These are phyloP conservation scores for Parapristionchus giblindavisi DNA, from an alignment of 2,888 invertebrate species.

Conservation along the genomic window DNA sequence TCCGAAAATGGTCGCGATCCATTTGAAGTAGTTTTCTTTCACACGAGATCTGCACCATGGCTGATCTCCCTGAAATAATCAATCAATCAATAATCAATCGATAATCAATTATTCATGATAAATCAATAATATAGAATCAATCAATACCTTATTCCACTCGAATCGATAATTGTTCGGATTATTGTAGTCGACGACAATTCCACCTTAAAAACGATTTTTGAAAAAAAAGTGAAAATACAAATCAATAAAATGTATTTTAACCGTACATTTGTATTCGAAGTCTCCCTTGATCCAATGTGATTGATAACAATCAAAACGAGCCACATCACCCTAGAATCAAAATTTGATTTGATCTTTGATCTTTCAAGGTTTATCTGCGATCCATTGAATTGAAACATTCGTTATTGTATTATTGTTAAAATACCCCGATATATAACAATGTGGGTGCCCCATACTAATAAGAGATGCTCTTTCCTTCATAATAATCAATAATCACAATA, in stretches of 20 bases:
- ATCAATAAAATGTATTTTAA: background rate
- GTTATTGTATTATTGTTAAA: too few species aligned
- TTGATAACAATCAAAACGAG: constrained; percentile 67
- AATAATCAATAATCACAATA: background rate
- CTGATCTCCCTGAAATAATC: constrained; percentile 56
- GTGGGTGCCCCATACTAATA: too few species aligned
- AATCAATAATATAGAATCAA: background rate
- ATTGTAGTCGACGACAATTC: constrained; percentile 64
- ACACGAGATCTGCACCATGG: constrained; percentile 69
- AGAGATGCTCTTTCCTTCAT: background rate
- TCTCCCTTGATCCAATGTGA: constrained; percentile 68
- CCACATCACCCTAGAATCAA: constrained; percentile 55
- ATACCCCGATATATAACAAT: too few species aligned
- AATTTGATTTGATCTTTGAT: too few species aligned
- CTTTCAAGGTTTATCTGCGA: too few species aligned
- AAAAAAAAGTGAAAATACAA: background rate
- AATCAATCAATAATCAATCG: background rate
- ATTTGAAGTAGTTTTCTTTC: constrained; percentile 68
- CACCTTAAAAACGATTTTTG: constrained; percentile 40
- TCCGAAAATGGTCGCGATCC: constrained; percentile 64
- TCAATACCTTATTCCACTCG: constrained; percentile 64
- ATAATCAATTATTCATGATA: background rate
- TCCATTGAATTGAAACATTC: background rate
- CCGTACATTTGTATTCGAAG: constrained; percentile 64
- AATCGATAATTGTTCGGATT: constrained; percentile 65